A percentile compares a stretch with the other conserved stretches of the same genome.
Evolutionary conservation across 2,797 vertebrate species (phyloP).

Genomic region (Loris lydekkerianus): DNA sequence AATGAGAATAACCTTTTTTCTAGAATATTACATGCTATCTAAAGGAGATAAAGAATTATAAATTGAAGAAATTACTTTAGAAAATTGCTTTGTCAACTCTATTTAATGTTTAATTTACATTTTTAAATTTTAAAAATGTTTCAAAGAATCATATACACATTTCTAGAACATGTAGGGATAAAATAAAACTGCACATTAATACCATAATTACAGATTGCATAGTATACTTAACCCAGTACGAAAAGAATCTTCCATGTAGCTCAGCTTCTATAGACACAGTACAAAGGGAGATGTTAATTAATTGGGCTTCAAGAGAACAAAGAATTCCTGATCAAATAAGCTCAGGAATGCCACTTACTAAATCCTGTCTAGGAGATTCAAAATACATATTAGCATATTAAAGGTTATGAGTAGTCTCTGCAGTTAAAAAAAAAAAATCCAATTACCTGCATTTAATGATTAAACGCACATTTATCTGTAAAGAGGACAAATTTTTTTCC

Average conservation of each 20-base stretch:
- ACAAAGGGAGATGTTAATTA: slow-evolving; percentile 60
- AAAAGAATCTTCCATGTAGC: not conserved
- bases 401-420: slow-evolving; percentile 49
- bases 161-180: slow-evolving; percentile 50
- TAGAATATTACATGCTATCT: slow-evolving; percentile 5
- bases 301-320: slow-evolving; percentile 66
- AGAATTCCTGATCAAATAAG: slow-evolving; percentile 67
- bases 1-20: not conserved
- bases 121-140: slow-evolving; percentile 20
- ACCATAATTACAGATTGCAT: not conserved
- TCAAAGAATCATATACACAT: not conserved
- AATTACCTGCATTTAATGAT: slow-evolving; percentile 60
- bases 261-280: not conserved
- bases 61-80: slow-evolving; percentile 22
- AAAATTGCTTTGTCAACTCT: slow-evolving; percentile 39
- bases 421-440: not conserved
- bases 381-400: slow-evolving; percentile 72
- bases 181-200: not conserved
- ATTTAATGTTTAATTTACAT: slow-evolving; percentile 18
- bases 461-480: slow-evolving; percentile 63
- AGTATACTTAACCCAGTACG: not conserved
- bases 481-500: not conserved
- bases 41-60: not conserved
- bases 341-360: slow-evolving; percentile 50
- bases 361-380: slow-evolving; percentile 61